A percentile compares a stretch with the other conserved stretches of the same genome.
Conservation (phyloP, 2,888 invertebrate genomes). For the Reticulitermes lucifugus region DNA sequence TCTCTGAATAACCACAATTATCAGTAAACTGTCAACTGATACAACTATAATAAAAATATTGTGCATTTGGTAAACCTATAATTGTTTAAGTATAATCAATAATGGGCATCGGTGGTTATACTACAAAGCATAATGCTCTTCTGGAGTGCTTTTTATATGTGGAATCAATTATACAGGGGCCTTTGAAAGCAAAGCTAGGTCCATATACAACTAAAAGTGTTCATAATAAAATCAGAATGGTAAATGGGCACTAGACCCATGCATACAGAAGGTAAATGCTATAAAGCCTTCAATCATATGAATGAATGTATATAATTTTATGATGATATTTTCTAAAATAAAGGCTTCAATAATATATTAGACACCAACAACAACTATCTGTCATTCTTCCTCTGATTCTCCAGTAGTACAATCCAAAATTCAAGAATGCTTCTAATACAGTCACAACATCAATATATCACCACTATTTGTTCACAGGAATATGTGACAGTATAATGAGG, state of each 20-base stretch:
- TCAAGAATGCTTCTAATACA: no score
- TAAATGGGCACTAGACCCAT: neutral
- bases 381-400: neutral
- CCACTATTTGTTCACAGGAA: no score
- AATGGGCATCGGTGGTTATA: neutral
- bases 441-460: no score
- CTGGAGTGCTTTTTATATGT: slow-evolving; percentile 8
- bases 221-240: neutral
- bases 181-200: slow-evolving; percentile 11
- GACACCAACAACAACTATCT: neutral
- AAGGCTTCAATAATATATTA: slow-evolving; percentile 43
- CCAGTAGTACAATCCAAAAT: no score
- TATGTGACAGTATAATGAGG: no score
- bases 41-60: neutral
- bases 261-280: slow-evolving; percentile 9
- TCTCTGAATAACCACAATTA: neutral
- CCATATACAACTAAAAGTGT: slow-evolving; percentile 4
- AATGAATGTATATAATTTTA: slow-evolving; percentile 39
- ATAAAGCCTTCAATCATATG: slow-evolving; percentile 23
- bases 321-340: slow-evolving; percentile 42
- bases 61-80: neutral
- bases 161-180: slow-evolving; percentile 24
- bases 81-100: neutral
- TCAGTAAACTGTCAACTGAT: slow-evolving; percentile 6
- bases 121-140: neutral